Percentiles rank a stretch among this genome's conserved stretches.
Evolutionary conservation across 2,888 invertebrate genomes (phyloP).

Genomic region (Lottia scabra): DNA sequence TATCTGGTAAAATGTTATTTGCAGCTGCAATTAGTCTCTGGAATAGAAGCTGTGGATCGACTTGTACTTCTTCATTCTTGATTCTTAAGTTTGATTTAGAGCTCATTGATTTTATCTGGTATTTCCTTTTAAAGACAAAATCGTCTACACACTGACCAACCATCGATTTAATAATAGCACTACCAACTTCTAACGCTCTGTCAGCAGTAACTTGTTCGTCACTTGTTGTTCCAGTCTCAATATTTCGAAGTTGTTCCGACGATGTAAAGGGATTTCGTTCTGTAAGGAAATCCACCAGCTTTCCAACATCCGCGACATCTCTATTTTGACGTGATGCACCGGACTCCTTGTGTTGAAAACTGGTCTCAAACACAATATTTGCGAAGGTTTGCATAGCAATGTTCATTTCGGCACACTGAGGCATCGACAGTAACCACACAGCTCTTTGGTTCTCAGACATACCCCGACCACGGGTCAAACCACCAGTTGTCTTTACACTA

Average conservation of each 20-base stretch:
- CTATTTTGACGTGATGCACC: no score
- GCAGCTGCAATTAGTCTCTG: slow-evolving; percentile 2
- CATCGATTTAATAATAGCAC: slow-evolving; percentile 6
- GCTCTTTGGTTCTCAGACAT: no score
- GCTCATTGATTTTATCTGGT: slow-evolving; percentile 6
- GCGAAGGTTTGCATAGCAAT: no score
- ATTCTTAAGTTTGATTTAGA: not conserved
- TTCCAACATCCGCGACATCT: slow-evolving; percentile 19
- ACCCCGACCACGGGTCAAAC: no score
- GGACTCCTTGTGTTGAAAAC: no score
- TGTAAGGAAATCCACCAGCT: not conserved
- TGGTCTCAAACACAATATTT: no score
- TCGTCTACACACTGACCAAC: not conserved
- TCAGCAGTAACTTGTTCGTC: slow-evolving; percentile 14
- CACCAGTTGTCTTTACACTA: no score
- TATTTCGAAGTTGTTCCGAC: not conserved
- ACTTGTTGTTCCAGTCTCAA: slow-evolving; percentile 14
- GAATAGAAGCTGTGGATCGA: slow-evolving; percentile 12
- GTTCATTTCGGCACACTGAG: no score
- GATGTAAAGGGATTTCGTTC: slow-evolving; percentile 15
- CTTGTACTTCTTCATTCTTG: not conserved
- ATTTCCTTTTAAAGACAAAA: slow-evolving; percentile 7
- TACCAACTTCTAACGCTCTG: slow-evolving; percentile 1
- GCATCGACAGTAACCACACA: no score
- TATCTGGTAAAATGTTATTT: not conserved